phyloP scores from a whole-genome alignment of 2,888 invertebrate species.

The Biston betularia region DNA sequence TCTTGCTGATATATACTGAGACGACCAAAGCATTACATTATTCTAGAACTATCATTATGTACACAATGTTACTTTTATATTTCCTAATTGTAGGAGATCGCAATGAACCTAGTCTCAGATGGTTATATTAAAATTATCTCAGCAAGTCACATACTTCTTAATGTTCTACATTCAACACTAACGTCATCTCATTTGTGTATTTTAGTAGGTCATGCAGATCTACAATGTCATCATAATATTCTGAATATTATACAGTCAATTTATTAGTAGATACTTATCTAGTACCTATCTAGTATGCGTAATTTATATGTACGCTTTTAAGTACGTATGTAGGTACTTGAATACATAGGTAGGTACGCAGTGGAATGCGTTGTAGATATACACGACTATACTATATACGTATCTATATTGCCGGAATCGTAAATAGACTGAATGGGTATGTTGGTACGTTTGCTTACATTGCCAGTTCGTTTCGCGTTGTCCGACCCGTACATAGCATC shows the following conservation, averaged over 20 bases:
- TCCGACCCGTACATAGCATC: conserved; percentile 67
- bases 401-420: conserved; percentile 79
- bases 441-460: conserved; percentile 72
- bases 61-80: too few species aligned
- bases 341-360: conserved; percentile 70
- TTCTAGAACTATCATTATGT: too few species aligned
- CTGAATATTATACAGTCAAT: conserved; percentile 49
- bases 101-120: not conserved
- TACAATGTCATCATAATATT: conserved; percentile 48
- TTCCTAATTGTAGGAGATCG: not conserved
- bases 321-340: conserved; percentile 36
- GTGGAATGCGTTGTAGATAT: conserved; percentile 79
- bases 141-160: not conserved
- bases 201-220: conserved; percentile 49
- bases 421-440: conserved; percentile 85
- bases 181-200: conserved; percentile 38
- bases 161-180: conserved; percentile 27
- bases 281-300: conserved; percentile 58
- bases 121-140: conserved; percentile 1
- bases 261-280: conserved; percentile 43
- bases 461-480: conserved; percentile 71
- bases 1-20: too few species aligned
- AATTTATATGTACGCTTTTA: conserved; percentile 63
- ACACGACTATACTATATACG: conserved; percentile 69
- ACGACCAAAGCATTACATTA: not conserved